Evolutionary conservation across 2,888 invertebrate species (phyloP), one percentile per base, ranked within the genome.

Genomic region (Agonopterix heracliana): DNA sequence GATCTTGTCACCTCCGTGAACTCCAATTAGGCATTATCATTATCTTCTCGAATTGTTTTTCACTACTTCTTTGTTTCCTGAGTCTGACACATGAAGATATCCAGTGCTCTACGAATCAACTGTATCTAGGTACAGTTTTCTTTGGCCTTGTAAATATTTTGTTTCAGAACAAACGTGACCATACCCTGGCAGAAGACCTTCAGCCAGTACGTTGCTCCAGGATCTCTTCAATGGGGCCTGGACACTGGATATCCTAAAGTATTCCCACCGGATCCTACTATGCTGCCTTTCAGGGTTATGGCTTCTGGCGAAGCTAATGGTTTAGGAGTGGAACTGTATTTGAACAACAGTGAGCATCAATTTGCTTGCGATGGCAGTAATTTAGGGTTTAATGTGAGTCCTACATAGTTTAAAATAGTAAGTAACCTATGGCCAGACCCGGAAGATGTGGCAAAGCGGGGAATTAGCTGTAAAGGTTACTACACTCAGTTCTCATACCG

Each of bases 291-390:
- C 45, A 73, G 87, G 46, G 81, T 81, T 0, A 82, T 78, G 77
- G 77, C 79, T 0, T 80, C 87, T 0, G 89, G 89, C 35, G 88
- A 89, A 56, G 59, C 66, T 0, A 81, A 83, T 43, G 88, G 89
- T 0, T 57, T 89, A 4, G 75, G 77, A 0, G 65, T 88, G n/a
- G 87, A 89, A 41, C 58, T 89, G 47, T 85, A 74, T 48, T 54
- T 88, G 11, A 89, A 89, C 49, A 74, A 64, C 9, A 84, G 80
- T 47, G 87, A 89, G 40, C 80, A 82, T 47, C 89, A 89, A 56
- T 74, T 64, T 11, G 71, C 56, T 9, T 89, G 89, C 56, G 87
- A 89, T 57, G 88, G 88, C 3, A 78, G 77, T 35, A 84, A 81
- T 38, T 60, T 80, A 34, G 89, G 89, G 8, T 89, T 88, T 51